Base-by-base conservation (phyloP, 2,113 vertebrate genomes). In the Ceuthmochares aereus region DNA sequence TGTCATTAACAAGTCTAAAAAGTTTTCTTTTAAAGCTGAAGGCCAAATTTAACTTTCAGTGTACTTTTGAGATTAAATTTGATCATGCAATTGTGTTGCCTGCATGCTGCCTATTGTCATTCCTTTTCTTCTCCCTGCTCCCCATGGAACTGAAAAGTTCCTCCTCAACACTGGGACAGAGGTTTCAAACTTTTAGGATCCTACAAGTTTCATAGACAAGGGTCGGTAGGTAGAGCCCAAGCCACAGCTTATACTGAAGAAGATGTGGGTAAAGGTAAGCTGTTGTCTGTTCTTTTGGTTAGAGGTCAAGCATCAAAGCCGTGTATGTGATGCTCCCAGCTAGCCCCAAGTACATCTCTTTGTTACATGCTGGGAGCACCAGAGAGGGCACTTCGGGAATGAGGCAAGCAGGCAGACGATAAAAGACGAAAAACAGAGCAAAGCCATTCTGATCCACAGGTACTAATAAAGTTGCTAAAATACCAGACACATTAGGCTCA, bases 41-140 rank as follows among this genome's bases (percentile, higher is more conserved):
- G 51, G 36, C 70, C 47, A 83, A 42, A 42, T 66, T 58, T 73
- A 23, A 66, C 20, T 76, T 55, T 62, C 34, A n/a, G 12, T 8
- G 10, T 29, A 47, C 23, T 76, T 77, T 11, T 77, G 56, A 70
- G 34, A 86, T 16, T 21, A 49, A 30, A 6, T 36, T 30, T 12
- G 9, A 30, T 37, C 30, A n/a, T 5, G 23, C 0, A 1, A 7
- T 36, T 8, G 11, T 5, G 27, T 20, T 74, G 37, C 36, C 34
- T 30, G 22, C 37, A 26, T 0, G 0, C 51, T 87, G 56, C 56
- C n/a, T n/a, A 14, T 3, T n/a, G 36, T 25, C 54, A 25, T 68
- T 90, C 18, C 27, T 40, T 60, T 90, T 52, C 49, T 73, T 52
- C 23, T 56, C 10, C 79, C 74, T 1, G 2, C 20, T 68, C 17